Conservation (phyloP, 2,888 invertebrate genomes). For the Cybosia mesomella region DNA sequence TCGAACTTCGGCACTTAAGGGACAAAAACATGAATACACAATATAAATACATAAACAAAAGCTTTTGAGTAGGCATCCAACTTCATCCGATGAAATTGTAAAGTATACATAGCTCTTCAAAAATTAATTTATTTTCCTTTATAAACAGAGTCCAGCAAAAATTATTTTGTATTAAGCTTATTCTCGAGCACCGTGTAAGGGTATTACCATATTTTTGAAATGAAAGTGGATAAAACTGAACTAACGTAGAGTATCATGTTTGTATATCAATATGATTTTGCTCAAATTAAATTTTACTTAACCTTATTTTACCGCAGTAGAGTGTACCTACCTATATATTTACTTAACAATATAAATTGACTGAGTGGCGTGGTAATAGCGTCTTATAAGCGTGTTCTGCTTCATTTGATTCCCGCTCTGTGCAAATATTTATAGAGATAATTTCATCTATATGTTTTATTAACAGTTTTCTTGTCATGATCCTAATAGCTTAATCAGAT, state of each 20-base stretch:
- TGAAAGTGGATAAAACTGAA: constrained; percentile 10
- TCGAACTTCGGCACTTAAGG: constrained; percentile 18
- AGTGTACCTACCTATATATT: no score
- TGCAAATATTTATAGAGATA: no score
- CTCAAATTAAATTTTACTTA: neutral
- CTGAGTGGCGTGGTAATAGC: no score
- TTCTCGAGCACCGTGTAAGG: constrained; percentile 22
- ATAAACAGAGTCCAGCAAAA: constrained; percentile 49
- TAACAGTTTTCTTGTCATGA: no score
- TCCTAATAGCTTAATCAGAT: no score
- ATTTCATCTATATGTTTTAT: no score
- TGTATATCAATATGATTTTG: neutral
- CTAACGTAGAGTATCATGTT: neutral
- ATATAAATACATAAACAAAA: constrained; percentile 22
- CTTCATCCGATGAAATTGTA: constrained; percentile 52
- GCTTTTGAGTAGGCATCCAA: constrained; percentile 29
- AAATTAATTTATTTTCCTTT: constrained; percentile 56
- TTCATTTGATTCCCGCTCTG: no score
- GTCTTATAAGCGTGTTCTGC: no score
- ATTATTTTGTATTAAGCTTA: constrained; percentile 49
- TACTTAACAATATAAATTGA: no score
- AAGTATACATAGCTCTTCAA: constrained; percentile 47
- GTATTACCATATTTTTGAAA: neutral
- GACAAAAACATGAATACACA: constrained; percentile 18
- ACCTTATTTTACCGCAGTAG: no score